Percentiles rank a stretch among this genome's conserved stretches.
Conservation (phyloP, 2,113 vertebrate species). For the Pycnonotus jocosus region DNA sequence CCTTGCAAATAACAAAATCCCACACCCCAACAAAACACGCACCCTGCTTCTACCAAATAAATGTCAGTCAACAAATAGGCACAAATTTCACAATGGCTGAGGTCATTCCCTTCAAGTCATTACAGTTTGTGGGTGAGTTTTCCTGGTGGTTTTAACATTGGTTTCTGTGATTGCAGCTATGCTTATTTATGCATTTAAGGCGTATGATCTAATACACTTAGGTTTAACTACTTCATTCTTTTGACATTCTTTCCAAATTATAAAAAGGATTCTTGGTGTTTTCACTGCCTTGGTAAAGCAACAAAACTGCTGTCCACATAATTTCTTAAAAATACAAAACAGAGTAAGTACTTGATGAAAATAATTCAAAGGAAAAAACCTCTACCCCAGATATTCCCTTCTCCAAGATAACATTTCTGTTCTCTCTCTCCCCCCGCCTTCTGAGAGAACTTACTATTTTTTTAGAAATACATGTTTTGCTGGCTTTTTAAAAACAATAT, state of each 20-base stretch:
- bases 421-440: not conserved
- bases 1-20: slow-evolving; percentile 7
- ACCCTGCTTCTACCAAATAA: slow-evolving; percentile 34
- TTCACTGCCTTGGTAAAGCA: slow-evolving; percentile 76
- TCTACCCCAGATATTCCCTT: not conserved
- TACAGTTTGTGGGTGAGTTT: slow-evolving; percentile 46
- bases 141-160: slow-evolving; percentile 66
- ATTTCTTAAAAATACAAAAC: slow-evolving; percentile 64
- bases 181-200: slow-evolving; percentile 75
- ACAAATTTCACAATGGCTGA: slow-evolving; percentile 67
- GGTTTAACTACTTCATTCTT: slow-evolving; percentile 74
- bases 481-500: slow-evolving; percentile 4
- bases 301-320: slow-evolving; percentile 73
- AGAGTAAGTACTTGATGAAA: slow-evolving; percentile 47
- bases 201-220: slow-evolving; percentile 72
- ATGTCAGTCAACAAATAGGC: slow-evolving; percentile 56
- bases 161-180: slow-evolving; percentile 70
- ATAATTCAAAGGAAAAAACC: not conserved
- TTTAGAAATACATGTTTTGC: not conserved
- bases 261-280: slow-evolving; percentile 74
- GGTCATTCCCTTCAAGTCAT: slow-evolving; percentile 54
- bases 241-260: slow-evolving; percentile 77
- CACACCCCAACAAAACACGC: not conserved
- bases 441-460: not conserved
- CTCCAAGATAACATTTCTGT: not conserved